Evolutionary conservation across 2,888 invertebrate genomes (phyloP), one percentile per base, ranked within the genome.

Genomic region (Yponomeuta evonymella): DNA sequence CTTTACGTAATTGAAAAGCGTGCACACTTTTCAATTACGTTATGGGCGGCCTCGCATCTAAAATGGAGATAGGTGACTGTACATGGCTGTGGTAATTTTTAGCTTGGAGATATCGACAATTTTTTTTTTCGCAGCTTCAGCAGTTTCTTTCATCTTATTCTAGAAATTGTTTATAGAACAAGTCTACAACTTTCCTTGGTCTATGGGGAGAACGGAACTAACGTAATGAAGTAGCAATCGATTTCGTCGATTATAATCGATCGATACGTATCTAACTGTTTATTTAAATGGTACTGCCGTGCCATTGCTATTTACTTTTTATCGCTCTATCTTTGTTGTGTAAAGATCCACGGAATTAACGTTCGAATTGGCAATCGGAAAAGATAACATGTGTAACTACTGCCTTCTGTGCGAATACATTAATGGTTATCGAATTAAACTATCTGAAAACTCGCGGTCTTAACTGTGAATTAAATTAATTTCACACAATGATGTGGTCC

Each of bases 161-260:
- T 43, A 43, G 43, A 43, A 8, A 43, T 43, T 8, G 43, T 43
- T 43, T 43, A 8, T 43, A 43, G 8, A 43, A 43, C 8, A 8
- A 15, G 51, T 51, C 12, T 51, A 51, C 5, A 51, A 15, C 51
- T 58, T 58, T 15, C 51, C 5, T 58, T 12, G 15, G 12, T 58
- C 51, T 58, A 15, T 58, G 51, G 3, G 1, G 12, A 15, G 51
- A 64, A 64, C 64, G 64, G 64, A 64, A 64, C 64, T 64, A 64
- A 64, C 29, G 64, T 64, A 64, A 30, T 64, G 64, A 64, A 30
- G 64, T 64, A 64, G 64, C 64, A 30, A 64, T 64, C 64, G 64
- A 64, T 64, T 58, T 58, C 51, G 51, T 58, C 51, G 15, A 58
- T 58, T 15, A 58, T 29, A 64, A 64, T 64, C 64, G 64, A 64